These are phyloP conservation scores for Pseudoatta argentina DNA, from an alignment of 1,140 invertebrate species.

Conservation along the genomic window DNA sequence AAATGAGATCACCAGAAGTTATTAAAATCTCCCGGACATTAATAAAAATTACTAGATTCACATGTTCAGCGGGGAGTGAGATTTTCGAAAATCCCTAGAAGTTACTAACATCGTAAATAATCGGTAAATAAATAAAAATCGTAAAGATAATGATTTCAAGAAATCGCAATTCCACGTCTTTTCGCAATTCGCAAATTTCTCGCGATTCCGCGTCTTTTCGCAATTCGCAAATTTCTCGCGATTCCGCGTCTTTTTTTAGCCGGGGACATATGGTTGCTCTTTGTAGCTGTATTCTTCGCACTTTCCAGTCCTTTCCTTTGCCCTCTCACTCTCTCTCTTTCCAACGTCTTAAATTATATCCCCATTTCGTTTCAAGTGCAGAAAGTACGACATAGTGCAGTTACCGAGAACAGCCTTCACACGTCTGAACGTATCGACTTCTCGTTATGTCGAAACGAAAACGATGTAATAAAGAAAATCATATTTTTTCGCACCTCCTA, in stretches of 20 bases:
- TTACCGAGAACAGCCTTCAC: neutral
- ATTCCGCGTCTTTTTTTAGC: neutral
- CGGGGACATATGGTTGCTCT: neutral
- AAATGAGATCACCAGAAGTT: neutral
- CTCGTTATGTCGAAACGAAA: conserved; percentile 32
- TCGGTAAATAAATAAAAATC: neutral
- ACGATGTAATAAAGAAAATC: conserved; percentile 15
- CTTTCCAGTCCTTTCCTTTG: neutral
- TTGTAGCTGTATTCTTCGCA: neutral
- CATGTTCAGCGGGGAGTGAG: neutral
- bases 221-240: neutral
- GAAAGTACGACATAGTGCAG: neutral
- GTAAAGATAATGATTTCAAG: neutral
- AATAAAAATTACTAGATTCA: conserved; percentile 5
- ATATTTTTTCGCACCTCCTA: conserved; percentile 3
- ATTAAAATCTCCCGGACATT: neutral
- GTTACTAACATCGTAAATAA: neutral
- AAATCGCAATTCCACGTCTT: neutral
- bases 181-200: neutral
- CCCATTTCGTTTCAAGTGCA: neutral
- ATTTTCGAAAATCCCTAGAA: neutral
- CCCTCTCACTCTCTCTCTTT: neutral
- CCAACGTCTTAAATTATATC: neutral
- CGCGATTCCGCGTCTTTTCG: neutral
- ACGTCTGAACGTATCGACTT: conserved; percentile 10